Percentiles rank a stretch among this genome's conserved stretches.
phyloP scores from a whole-genome alignment of 2,797 vertebrate species.

The Myotis findleyi region DNA sequence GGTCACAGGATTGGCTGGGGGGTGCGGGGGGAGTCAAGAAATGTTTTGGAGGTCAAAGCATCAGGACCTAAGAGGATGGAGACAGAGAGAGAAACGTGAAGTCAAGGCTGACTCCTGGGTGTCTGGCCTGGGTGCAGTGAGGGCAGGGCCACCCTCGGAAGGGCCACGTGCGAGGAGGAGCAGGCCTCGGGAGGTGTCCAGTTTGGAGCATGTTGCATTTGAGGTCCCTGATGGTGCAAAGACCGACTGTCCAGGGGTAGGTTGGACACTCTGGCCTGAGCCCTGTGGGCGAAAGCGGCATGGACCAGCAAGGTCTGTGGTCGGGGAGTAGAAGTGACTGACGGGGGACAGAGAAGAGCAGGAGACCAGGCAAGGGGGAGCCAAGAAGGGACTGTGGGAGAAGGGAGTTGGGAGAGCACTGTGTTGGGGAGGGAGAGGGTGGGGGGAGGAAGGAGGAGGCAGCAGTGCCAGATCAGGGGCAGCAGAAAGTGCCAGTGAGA shows the following conservation, averaged over 20 bases:
- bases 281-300: background rate
- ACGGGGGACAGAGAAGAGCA: background rate
- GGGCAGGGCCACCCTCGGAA: background rate
- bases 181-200: background rate
- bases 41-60: background rate
- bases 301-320: background rate
- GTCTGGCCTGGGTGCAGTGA: background rate
- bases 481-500: background rate
- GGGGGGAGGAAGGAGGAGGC: background rate
- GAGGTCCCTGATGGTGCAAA: background rate
- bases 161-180: background rate
- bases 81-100: background rate
- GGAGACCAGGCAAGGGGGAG: background rate
- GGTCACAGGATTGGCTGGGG: background rate
- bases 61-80: background rate
- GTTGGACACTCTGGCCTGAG: background rate
- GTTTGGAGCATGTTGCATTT: background rate
- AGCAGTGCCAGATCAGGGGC: too few relatives aligned
- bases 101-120: background rate
- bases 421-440: accelerated
- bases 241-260: background rate
- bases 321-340: background rate
- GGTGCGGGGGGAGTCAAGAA: background rate
- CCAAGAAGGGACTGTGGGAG: background rate
- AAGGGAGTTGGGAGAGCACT: background rate